Evolutionary conservation across 37 sponge, comb jelly and placozoan species (phyloP), one percentile per base, ranked within the genome.

Genomic region (Hexactinellida sp.): DNA sequence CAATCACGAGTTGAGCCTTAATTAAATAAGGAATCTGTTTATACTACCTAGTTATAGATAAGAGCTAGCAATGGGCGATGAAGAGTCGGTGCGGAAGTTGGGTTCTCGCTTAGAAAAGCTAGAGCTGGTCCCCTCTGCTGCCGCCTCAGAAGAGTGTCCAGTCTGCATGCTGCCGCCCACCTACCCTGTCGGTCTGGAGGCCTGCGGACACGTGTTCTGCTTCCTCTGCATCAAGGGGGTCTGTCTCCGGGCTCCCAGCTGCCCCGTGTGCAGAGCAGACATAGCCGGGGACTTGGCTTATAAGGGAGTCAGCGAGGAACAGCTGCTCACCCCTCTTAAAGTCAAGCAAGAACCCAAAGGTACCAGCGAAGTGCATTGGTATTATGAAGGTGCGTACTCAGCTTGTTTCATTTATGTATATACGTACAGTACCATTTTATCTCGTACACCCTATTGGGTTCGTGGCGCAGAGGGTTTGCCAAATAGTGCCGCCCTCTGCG

Each of bases 201-300:
- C 94, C 0, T 97, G 97, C 82, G 35, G 54, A 23, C 97, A 97
- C 86, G 82, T 89, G 0, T 97, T 97, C 89, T 97, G 97, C 82
- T 97, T 86, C 83, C 87, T 97, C 36, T 97, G 97, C 55, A 86
- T 97, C 84, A 97, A 97, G 83, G 97, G 97, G 36, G 91, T 91
- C 13, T 85, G 82, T 71, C 89, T 88, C 0, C 36, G 92, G 19
- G 86, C 36, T 36, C 36, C 38, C 28, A 3, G 82, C 0, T 97
- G 97, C 89, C 91, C 92, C 0, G 82, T 97, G 47, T 97, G 97
- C 76, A 52, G 97, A 37, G 55, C 76, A 21, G 76, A 63, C 25
- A 63, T 63, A 25, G 1, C 76, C 28, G 13, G 76, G 34, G 76
- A 63, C 13, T 7, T 63, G 25, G 76, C 76, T 63, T 63, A 32